These are phyloP conservation scores for Molothrus aeneus DNA, from an alignment of 2,797 vertebrate genomes.

Conservation along the genomic window DNA sequence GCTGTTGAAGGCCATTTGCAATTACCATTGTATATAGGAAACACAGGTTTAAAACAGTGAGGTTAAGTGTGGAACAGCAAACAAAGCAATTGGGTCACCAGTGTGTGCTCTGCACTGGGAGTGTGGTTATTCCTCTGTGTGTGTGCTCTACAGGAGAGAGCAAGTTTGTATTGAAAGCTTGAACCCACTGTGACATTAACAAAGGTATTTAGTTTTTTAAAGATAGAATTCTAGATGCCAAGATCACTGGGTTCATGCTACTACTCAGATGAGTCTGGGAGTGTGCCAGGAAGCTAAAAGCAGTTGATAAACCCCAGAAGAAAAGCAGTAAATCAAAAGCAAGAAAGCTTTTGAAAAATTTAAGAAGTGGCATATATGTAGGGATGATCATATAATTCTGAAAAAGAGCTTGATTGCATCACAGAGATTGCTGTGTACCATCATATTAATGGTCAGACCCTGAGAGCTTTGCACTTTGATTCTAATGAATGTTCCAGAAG, in stretches of 20 bases:
- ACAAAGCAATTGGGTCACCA: neutral
- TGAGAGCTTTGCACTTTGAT: neutral
- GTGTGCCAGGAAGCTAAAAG: slow-evolving; percentile 65
- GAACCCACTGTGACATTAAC: slow-evolving; percentile 17
- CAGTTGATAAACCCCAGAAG: slow-evolving; percentile 59
- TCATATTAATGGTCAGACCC: neutral
- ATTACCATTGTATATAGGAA: neutral
- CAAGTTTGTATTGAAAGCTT: slow-evolving; percentile 14
- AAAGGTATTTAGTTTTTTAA: slow-evolving; percentile 60
- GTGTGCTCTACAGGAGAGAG: neutral
- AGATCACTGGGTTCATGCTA: slow-evolving; percentile 58
- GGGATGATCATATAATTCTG: neutral
- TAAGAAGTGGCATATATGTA: neutral
- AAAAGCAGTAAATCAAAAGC: slow-evolving; percentile 62
- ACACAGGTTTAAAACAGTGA: neutral
- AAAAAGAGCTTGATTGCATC: neutral
- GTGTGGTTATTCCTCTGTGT: neutral
- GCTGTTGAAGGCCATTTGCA: slow-evolving; percentile 2
- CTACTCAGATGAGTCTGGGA: slow-evolving; percentile 64
- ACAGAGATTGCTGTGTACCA: neutral
- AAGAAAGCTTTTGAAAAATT: slow-evolving; percentile 14
- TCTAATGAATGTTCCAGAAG: neutral
- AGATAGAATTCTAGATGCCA: slow-evolving; percentile 61
- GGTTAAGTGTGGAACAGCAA: neutral
- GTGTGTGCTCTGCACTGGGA: neutral